phyloP scores from a whole-genome alignment of 2,797 vertebrate species.

The Propithecus deckenii region DNA sequence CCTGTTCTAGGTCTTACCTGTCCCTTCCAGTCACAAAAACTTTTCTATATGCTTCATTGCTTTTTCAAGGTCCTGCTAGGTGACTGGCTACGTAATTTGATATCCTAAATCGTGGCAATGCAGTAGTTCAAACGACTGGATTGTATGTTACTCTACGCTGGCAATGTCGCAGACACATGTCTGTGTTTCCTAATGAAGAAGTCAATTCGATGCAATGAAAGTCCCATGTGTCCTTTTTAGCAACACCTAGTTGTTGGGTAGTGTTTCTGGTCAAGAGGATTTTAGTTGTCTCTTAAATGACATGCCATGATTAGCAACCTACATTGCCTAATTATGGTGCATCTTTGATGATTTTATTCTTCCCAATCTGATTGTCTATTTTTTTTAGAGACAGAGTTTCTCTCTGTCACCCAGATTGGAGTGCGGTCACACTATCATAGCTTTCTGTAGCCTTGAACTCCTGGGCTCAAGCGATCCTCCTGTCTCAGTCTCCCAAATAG shows the following conservation, averaged over 20 bases:
- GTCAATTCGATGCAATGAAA: not conserved
- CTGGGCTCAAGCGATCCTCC: not conserved
- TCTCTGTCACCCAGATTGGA: not conserved
- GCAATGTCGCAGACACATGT: not conserved
- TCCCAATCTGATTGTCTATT: not conserved
- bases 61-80: not conserved
- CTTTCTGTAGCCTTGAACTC: not conserved
- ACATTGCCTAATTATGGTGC: not conserved
- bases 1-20: not conserved
- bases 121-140: not conserved
- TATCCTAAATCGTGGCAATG: not conserved
- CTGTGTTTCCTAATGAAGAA: not conserved
- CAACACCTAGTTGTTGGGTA: not conserved
- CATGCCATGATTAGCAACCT: rapidly evolving
- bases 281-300: not conserved
- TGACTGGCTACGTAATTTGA: not conserved
- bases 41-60: not conserved
- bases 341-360: not conserved
- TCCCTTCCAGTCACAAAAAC: not conserved
- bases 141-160: not conserved
- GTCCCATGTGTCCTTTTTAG: not conserved
- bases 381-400: not conserved
- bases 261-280: not conserved
- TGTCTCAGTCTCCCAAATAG: no score
- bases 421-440: no score